Evolutionary conservation across 2,797 vertebrate species (phyloP).

Genomic region (Neolamprologus multifasciatus): DNA sequence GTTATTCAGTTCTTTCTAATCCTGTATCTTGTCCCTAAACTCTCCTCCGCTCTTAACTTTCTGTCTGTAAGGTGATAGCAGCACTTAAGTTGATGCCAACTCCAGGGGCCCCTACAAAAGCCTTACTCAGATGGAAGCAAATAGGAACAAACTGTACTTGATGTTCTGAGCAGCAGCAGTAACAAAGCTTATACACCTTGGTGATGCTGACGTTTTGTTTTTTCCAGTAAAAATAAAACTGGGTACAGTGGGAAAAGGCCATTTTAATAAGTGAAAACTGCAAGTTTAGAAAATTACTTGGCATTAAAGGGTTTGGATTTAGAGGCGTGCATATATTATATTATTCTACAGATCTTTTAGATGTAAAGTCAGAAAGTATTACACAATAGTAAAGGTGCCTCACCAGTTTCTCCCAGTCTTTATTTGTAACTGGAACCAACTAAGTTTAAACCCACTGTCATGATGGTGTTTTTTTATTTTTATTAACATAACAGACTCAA

Average conservation of each 20-base stretch:
- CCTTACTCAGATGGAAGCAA: slow-evolving; percentile 32
- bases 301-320: not conserved
- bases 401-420: not conserved
- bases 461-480: not conserved
- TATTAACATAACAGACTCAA: not conserved
- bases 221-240: not conserved
- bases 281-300: not conserved
- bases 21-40: slow-evolving; percentile 12
- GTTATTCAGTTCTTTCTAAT: not conserved
- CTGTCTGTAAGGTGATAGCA: slow-evolving; percentile 64
- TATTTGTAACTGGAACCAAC: not conserved
- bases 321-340: not conserved
- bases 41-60: not conserved
- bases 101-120: slow-evolving; percentile 56
- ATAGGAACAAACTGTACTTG: slow-evolving; percentile 57
- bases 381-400: not conserved
- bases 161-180: slow-evolving; percentile 10
- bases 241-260: not conserved
- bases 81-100: slow-evolving; percentile 40
- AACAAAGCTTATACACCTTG: not conserved
- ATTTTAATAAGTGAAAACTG: not conserved
- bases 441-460: not conserved
- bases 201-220: not conserved
- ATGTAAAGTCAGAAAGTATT: not conserved
- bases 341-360: not conserved